Evolutionary conservation across 2,797 vertebrate genomes (phyloP), one percentile per base, ranked within the genome.

Genomic region (Melanotaenia boesemani): DNA sequence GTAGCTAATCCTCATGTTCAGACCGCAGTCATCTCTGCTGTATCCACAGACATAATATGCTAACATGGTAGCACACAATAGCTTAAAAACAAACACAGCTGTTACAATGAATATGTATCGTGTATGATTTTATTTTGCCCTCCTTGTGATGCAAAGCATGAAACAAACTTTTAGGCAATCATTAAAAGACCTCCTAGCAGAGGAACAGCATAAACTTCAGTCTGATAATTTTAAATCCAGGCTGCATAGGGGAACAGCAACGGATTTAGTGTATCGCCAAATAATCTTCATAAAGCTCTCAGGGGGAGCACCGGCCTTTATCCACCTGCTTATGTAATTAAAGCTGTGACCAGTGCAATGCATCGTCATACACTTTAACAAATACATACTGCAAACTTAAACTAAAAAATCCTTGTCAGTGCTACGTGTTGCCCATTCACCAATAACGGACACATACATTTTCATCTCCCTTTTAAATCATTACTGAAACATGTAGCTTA

Each of bases 1-100:
- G 64, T 63, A 59, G 62, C 68, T 87, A 83, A 90, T 86, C 81
- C 73, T 72, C 48, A 26, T n/a, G 56, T 79, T 66, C 79, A 84
- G 66, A 69, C 67, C 62, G 62, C 39, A 52, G 61, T 66, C 71
- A 71, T 69, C 57, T 70, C 57, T 67, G 44, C 32, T 69, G 76
- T 74, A 66, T 64, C 44, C 59, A 70, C 65, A 61, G 60, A 76
- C 56, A 75, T 13, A 41, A 65, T 3, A 60, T 41, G 37, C 41
- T 22, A 59, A 69, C 64, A 60, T 32, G 15, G 37, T 68, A 68
- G 77, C 37, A 75, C 36, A 63, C 22, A 65, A 78, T 22, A 54
- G 9, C 74, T 52, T 5, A 78, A 10, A 22, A 52, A 79, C 32
- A 55, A 26, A 50, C 70, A 67, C 73, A 62, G 32, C 52, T 70